phyloP scores from a whole-genome alignment of 2,888 invertebrate species.

The Microchrysa polita region DNA sequence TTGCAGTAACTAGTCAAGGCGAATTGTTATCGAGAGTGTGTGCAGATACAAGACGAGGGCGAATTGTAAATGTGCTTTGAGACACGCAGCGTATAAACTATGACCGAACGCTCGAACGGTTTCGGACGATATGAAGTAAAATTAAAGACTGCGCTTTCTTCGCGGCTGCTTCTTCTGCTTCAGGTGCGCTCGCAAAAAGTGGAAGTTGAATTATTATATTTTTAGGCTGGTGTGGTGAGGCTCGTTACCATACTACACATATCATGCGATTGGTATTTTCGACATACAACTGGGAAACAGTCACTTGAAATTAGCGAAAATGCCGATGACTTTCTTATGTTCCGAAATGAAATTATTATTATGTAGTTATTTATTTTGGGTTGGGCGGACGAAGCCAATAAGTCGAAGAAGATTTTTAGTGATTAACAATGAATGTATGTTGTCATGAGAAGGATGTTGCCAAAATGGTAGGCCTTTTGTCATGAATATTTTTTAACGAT shows the following conservation, averaged over 20 bases:
- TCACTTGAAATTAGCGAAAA: too few species aligned
- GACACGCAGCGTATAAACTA: slow-evolving; percentile 18
- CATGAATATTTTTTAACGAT: too few species aligned
- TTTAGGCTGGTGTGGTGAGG: slow-evolving; percentile 17
- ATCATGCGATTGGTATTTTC: too few species aligned
- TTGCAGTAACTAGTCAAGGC: not conserved
- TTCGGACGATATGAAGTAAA: slow-evolving; percentile 44
- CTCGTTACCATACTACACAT: slow-evolving; percentile 2
- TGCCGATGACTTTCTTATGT: too few species aligned
- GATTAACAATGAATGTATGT: too few species aligned
- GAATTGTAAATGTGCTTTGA: slow-evolving; percentile 1
- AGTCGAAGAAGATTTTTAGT: too few species aligned
- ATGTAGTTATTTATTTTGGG: too few species aligned
- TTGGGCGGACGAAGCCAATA: too few species aligned
- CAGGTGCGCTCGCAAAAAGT: slow-evolving; percentile 17
- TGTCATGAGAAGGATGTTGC: too few species aligned
- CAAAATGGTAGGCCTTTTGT: too few species aligned
- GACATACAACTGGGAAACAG: too few species aligned
- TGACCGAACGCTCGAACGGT: slow-evolving; percentile 44
- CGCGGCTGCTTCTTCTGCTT: slow-evolving; percentile 30
- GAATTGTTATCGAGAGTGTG: not conserved
- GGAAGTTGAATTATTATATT: slow-evolving; percentile 9
- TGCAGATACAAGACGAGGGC: not conserved
- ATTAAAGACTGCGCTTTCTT: slow-evolving; percentile 39
- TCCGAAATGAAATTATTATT: too few species aligned